These are phyloP conservation scores for Calcarius lapponicus DNA, from an alignment of 2,797 vertebrate genomes.

Conservation along the genomic window DNA sequence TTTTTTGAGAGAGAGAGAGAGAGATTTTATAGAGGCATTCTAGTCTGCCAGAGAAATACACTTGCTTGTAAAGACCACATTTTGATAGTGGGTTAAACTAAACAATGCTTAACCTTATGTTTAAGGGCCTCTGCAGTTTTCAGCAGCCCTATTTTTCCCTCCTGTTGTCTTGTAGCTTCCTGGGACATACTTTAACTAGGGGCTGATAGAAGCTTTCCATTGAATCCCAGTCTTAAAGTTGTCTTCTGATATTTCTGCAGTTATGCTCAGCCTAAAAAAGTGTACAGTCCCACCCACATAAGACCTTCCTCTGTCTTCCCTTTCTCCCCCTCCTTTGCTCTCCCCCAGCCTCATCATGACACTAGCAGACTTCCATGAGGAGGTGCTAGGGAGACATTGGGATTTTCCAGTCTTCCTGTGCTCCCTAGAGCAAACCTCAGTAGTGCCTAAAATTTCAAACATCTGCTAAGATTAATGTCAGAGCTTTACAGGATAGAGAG, in stretches of 20 bases:
- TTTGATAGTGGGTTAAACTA: slow-evolving; percentile 19
- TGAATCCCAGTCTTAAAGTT: not conserved
- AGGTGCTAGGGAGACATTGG: not conserved
- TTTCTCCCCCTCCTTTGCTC: not conserved
- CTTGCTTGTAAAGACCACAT: slow-evolving; percentile 29
- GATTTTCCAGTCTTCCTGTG: not conserved
- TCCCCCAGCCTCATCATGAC: not conserved
- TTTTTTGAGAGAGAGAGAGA: too few relatives aligned
- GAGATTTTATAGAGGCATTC: slow-evolving; percentile 33
- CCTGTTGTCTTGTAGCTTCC: not conserved
- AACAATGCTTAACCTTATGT: slow-evolving; percentile 11
- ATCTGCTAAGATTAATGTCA: not conserved
- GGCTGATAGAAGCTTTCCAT: not conserved
- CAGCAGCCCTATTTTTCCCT: not conserved
- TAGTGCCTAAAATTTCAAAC: not conserved
- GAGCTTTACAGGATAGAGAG: not conserved
- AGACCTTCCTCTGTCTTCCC: not conserved
- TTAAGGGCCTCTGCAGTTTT: not conserved
- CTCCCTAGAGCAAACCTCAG: not conserved
- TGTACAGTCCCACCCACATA: not conserved
- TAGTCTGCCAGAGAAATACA: slow-evolving; percentile 29
- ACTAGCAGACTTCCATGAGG: not conserved
- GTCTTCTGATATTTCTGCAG: not conserved
- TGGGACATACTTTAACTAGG: not conserved
- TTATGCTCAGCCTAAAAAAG: not conserved